Percentiles rank a stretch among this genome's conserved stretches.
These are phyloP conservation scores for Acyrthosiphon pisum DNA, from an alignment of 1,140 invertebrate species.

Conservation along the genomic window DNA sequence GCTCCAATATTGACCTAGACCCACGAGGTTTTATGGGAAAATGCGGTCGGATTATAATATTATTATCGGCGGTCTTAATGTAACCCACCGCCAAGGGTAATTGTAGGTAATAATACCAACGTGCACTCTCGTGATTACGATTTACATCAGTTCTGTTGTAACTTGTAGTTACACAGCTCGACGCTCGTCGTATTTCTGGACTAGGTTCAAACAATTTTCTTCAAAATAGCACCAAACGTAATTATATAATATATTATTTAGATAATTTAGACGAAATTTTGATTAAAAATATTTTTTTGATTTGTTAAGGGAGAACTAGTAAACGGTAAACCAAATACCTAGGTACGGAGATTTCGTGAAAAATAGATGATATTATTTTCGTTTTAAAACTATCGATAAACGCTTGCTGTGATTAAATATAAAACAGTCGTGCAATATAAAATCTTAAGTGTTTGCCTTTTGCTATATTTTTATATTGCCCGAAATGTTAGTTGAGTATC, in stretches of 20 bases:
- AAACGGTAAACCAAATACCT: neutral
- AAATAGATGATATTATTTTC: neutral
- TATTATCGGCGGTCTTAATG: neutral
- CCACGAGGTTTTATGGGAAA: neutral
- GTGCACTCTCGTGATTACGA: neutral
- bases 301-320: neutral
- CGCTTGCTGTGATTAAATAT: neutral
- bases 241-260: no score
- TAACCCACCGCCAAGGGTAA: neutral
- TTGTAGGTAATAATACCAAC: neutral
- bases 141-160: neutral
- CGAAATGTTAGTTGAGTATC: neutral
- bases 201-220: neutral
- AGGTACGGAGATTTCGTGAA: neutral
- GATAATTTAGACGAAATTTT: no score
- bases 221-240: no score
- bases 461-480: no score
- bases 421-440: neutral
- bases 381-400: neutral
- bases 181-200: neutral
- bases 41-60: neutral
- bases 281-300: neutral
- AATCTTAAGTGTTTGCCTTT: neutral
- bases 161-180: no score
- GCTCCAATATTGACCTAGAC: conserved; percentile 34